Conservation (phyloP, 2,113 vertebrate genomes). For the Trachemys scripta region DNA sequence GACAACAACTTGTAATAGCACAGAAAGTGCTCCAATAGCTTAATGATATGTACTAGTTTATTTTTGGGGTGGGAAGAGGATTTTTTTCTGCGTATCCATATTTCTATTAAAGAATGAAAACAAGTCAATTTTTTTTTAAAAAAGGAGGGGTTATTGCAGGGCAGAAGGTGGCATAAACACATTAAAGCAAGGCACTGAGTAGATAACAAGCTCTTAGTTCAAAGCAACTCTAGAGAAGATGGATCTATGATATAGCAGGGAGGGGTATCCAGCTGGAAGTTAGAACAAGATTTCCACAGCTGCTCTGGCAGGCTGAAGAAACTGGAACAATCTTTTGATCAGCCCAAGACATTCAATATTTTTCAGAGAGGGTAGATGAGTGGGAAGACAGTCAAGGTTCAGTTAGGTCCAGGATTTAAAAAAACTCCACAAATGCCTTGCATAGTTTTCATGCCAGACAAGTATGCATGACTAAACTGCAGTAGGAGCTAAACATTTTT, state of each 20-base stretch:
- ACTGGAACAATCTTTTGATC: constrained; percentile 21
- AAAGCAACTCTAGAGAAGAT: constrained; percentile 1
- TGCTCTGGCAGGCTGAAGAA: not conserved
- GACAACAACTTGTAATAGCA: not conserved
- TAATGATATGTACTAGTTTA: not conserved
- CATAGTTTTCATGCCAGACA: constrained; percentile 1
- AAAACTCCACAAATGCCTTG: not conserved
- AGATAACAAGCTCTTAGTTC: not conserved
- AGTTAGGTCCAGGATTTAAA: not conserved
- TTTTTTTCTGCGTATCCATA: not conserved
- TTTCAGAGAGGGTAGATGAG: not conserved
- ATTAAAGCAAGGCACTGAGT: not conserved
- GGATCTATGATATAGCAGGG: not conserved
- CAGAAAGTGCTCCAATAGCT: not conserved
- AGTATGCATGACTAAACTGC: not conserved
- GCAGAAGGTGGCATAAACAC: not conserved
- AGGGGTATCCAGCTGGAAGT: constrained; percentile 10
- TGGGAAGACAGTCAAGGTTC: not conserved
- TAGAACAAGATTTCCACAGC: not conserved
- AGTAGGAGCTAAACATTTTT: not conserved
- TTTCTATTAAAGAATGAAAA: not conserved
- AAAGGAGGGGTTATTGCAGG: not conserved
- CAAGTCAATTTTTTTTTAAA: not conserved
- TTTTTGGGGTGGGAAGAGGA: constrained; percentile 2
- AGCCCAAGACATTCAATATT: not conserved